Conservation (phyloP, 2,113 vertebrate species). For the Boleophthalmus pectinirostris region DNA sequence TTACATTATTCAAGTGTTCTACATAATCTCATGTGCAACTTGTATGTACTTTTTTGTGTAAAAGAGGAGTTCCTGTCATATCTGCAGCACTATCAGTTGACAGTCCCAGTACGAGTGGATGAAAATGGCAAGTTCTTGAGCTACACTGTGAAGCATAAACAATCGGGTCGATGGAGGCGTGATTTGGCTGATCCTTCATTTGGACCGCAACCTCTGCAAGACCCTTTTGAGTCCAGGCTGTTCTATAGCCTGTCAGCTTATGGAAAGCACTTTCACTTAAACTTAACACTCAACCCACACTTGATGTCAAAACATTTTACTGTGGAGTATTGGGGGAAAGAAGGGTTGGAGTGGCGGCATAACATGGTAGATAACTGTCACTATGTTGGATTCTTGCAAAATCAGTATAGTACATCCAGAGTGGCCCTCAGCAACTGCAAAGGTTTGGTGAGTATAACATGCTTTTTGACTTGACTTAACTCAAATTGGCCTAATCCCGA, state of each 20-base stretch:
- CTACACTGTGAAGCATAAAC: constrained; percentile 96
- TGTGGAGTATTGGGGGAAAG: constrained; percentile 96
- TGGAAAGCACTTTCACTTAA: constrained; percentile 98
- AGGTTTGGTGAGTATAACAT: constrained; percentile 89
- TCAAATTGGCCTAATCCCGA: not conserved
- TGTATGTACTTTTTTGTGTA: constrained; percentile 56
- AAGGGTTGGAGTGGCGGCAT: constrained; percentile 90
- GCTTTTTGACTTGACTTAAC: not conserved
- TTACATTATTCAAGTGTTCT: not conserved
- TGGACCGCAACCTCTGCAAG: constrained; percentile 55
- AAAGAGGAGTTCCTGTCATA: constrained; percentile 99
- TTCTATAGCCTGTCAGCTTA: constrained; percentile 98
- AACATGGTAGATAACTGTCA: constrained; percentile 90
- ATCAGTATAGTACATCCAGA: constrained; percentile 85
- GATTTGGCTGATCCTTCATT: constrained; percentile 69
- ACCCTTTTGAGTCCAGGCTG: constrained; percentile 84
- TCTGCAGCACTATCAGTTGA: constrained; percentile 97
- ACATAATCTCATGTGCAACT: not conserved
- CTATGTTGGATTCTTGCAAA: constrained; percentile 91
- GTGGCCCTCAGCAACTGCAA: constrained; percentile 97
- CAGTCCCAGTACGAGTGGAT: constrained; percentile 91
- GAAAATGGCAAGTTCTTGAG: constrained; percentile 95
- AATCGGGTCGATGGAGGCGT: constrained; percentile 87
- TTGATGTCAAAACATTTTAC: constrained; percentile 96
- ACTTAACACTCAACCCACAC: constrained; percentile 94